A percentile compares a stretch with the other conserved stretches of the same genome.
These are phyloP conservation scores for Karalla daura DNA, from an alignment of 2,797 vertebrate genomes.

Conservation along the genomic window DNA sequence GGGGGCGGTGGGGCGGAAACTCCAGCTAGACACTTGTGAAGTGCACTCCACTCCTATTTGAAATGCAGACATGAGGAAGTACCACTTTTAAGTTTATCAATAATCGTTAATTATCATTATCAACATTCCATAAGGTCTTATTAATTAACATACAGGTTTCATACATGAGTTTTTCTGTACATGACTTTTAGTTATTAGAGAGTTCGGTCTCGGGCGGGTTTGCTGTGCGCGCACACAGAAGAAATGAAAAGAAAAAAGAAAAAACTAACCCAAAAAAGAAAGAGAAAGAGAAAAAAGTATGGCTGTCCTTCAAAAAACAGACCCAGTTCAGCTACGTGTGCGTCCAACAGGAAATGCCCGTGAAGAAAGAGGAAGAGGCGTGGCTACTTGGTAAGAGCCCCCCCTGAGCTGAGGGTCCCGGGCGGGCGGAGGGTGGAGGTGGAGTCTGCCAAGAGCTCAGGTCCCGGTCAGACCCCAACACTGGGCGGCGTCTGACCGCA, in stretches of 20 bases:
- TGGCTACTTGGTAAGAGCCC: conserved; percentile 75
- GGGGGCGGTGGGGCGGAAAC: conserved; percentile 47
- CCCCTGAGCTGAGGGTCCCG: conserved; percentile 67
- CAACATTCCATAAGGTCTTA: conserved; percentile 88
- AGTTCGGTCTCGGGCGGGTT: conserved; percentile 72
- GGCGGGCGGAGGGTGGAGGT: conserved; percentile 9
- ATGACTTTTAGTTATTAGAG: conserved; percentile 73
- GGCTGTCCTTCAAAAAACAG: conserved; percentile 79
- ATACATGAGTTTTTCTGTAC: conserved; percentile 81
- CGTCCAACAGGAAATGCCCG: conserved; percentile 85
- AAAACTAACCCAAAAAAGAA: conserved; percentile 49
- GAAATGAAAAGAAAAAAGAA: conserved; percentile 31
- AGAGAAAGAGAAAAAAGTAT: conserved; percentile 60
- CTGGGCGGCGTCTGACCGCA: conserved; percentile 23
- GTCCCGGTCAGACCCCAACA: conserved; percentile 38
- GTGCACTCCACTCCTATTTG: conserved; percentile 85
- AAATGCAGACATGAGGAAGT: conserved; percentile 85
- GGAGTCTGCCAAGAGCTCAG: conserved; percentile 36
- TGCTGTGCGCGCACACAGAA: conserved; percentile 64
- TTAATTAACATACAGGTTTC: conserved; percentile 83
- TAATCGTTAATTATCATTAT: conserved; percentile 81
- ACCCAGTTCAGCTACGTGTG: conserved; percentile 76
- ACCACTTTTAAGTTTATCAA: conserved; percentile 83
- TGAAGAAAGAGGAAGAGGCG: conserved; percentile 81
- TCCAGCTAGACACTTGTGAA: conserved; percentile 88